A percentile compares a stretch with the other conserved stretches of the same genome.
Conservation (phyloP, 2,888 invertebrate species). For the Polydesmus complanatus region DNA sequence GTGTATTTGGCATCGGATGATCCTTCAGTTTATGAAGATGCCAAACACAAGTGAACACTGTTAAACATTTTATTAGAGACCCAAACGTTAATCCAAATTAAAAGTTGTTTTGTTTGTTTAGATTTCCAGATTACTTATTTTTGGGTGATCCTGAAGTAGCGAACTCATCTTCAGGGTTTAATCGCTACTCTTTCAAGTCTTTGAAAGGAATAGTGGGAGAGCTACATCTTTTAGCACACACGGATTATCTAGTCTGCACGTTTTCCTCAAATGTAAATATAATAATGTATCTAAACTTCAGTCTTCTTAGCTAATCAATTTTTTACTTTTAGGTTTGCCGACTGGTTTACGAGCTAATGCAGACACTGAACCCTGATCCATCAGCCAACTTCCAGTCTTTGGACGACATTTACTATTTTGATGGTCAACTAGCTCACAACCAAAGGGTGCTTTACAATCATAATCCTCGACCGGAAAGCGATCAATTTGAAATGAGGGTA, state of each 20-base stretch:
- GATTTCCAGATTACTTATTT: conserved; percentile 73
- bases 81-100: not conserved
- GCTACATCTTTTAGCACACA: conserved; percentile 74
- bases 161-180: conserved; percentile 74
- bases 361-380: conserved; percentile 51
- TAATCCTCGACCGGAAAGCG: conserved; percentile 36
- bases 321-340: conserved; percentile 60
- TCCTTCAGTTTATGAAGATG: conserved; percentile 55
- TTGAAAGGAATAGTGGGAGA: conserved; percentile 85
- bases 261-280: conserved; percentile 76
- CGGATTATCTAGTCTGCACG: conserved; percentile 93
- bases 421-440: conserved; percentile 86
- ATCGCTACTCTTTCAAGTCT: conserved; percentile 79
- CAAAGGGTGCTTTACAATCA: conserved; percentile 61
- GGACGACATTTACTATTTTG: conserved; percentile 97
- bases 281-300: not conserved
- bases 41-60: conserved; percentile 33
- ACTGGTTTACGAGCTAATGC: conserved; percentile 97
- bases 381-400: conserved; percentile 68
- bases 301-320: too few relatives aligned
- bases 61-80: not conserved
- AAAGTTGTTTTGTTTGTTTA: conserved; percentile 29
- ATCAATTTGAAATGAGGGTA: conserved; percentile 50
- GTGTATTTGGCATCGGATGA: conserved; percentile 94
- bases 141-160: conserved; percentile 78